phyloP scores from a whole-genome alignment of 2,113 vertebrate genomes.

The Phrynosoma blainvillii region DNA sequence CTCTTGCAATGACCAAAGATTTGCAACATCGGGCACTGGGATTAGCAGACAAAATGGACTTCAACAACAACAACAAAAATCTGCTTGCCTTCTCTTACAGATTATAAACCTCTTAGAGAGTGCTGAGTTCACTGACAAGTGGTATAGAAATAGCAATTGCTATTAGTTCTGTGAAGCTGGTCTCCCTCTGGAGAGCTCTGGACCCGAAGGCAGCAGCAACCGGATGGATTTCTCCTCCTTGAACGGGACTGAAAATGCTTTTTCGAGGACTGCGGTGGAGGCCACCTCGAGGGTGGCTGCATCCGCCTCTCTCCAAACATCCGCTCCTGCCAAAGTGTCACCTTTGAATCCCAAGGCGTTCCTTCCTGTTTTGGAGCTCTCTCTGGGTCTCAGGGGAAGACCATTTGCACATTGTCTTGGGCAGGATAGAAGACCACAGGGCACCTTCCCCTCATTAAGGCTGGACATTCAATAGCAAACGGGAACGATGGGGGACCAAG shows the following conservation, averaged over 20 bases:
- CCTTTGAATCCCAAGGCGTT: slow-evolving; percentile 39
- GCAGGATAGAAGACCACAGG: slow-evolving; percentile 36
- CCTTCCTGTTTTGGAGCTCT: slow-evolving; percentile 55
- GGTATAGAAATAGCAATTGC: no score
- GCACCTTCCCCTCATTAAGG: slow-evolving; percentile 35
- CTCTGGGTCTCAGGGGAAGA: slow-evolving; percentile 42
- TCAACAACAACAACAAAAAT: no score
- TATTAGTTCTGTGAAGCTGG: no score
- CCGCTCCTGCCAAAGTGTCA: slow-evolving; percentile 15
- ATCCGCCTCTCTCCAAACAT: slow-evolving; percentile 21
- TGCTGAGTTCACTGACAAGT: no score
- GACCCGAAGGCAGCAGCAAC: no score
- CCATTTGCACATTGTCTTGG: slow-evolving; percentile 41
- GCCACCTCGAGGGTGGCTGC: neutral
- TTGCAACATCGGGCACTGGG: no score
- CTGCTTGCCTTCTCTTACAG: neutral
- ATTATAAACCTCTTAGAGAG: no score
- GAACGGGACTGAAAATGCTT: neutral
- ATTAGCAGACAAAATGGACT: neutral
- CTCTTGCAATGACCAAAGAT: no score
- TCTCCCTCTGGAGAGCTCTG: no score
- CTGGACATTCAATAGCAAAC: neutral
- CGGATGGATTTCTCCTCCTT: neutral
- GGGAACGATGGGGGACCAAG: neutral
- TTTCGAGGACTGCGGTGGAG: neutral